Evolutionary conservation across 1,140 invertebrate species (phyloP).

Genomic region (Lanistes nyassanus): DNA sequence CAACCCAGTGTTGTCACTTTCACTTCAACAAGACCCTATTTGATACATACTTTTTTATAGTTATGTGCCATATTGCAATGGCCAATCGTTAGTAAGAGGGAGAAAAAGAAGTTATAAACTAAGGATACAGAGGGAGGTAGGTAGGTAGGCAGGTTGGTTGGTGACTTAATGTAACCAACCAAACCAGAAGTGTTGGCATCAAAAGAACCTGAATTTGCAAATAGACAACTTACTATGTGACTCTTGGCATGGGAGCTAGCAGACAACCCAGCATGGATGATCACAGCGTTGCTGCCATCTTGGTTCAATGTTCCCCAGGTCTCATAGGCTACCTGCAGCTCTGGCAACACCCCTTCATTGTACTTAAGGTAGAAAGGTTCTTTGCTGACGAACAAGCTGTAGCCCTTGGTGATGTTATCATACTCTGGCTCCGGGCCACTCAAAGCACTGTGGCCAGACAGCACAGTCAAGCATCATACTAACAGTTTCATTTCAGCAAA

Average conservation of each 20-base stretch:
- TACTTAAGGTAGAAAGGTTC: slow-evolving; percentile 60
- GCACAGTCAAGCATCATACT: neutral
- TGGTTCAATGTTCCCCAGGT: slow-evolving; percentile 67
- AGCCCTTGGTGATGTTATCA: slow-evolving; percentile 59
- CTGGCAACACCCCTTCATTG: slow-evolving; percentile 55
- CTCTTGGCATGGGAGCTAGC: slow-evolving; percentile 66
- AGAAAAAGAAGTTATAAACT: neutral
- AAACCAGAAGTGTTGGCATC: neutral
- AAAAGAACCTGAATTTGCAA: neutral
- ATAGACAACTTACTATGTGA: slow-evolving; percentile 48
- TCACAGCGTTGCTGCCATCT: slow-evolving; percentile 62
- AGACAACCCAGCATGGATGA: slow-evolving; percentile 64
- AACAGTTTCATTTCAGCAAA: neutral
- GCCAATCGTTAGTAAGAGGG: neutral
- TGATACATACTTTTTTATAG: too few species aligned
- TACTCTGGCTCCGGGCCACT: slow-evolving; percentile 65
- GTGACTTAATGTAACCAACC: neutral
- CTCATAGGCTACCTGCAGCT: slow-evolving; percentile 65
- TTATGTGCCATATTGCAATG: too few species aligned
- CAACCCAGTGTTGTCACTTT: too few species aligned
- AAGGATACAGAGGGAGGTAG: slow-evolving; percentile 4
- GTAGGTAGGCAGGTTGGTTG: neutral
- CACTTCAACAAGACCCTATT: too few species aligned
- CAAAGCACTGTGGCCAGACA: slow-evolving; percentile 43
- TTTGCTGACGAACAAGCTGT: slow-evolving; percentile 47